Evolutionary conservation across 2,888 invertebrate genomes (phyloP).

Genomic region (Cecidostiba fungosa): DNA sequence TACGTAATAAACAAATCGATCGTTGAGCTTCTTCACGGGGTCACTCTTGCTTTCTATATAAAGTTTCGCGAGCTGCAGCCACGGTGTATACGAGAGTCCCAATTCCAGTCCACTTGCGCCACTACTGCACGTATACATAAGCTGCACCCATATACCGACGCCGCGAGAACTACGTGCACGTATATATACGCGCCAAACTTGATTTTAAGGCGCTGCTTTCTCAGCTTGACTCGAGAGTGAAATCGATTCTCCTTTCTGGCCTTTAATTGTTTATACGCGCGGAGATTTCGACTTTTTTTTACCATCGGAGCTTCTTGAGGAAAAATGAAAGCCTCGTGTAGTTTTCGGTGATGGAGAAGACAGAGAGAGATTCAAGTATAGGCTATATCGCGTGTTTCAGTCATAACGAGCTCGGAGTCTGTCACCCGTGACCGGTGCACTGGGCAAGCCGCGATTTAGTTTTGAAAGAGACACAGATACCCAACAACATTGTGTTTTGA

Average conservation of each 20-base stretch:
- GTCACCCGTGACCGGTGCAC: conserved; percentile 45
- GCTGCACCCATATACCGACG: background rate
- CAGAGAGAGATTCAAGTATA: conserved; percentile 7
- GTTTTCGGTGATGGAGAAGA: background rate
- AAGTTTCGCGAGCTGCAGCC: conserved; percentile 38
- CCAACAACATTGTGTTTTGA: conserved; percentile 17
- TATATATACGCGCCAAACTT: conserved; percentile 57
- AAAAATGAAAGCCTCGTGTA: background rate
- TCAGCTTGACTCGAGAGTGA: conserved; percentile 57
- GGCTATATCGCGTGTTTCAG: conserved; percentile 14
- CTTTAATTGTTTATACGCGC: conserved; percentile 60
- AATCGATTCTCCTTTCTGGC: conserved; percentile 61
- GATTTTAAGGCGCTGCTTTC: conserved; percentile 63
- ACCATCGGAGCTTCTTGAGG: background rate
- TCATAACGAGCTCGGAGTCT: background rate
- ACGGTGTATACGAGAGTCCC: conserved; percentile 52
- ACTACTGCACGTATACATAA: background rate
- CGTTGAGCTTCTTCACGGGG: background rate
- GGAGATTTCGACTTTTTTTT: background rate
- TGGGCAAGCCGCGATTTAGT: conserved; percentile 13
- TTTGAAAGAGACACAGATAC: conserved; percentile 3
- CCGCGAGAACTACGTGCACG: conserved; percentile 5
- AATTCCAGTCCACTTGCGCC: conserved; percentile 47
- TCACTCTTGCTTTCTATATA: conserved; percentile 63
- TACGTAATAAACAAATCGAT: background rate